A percentile compares a stretch with the other conserved stretches of the same genome.
Evolutionary conservation across 2,113 vertebrate species (phyloP).

Genomic region (Aldabrachelys gigantea): DNA sequence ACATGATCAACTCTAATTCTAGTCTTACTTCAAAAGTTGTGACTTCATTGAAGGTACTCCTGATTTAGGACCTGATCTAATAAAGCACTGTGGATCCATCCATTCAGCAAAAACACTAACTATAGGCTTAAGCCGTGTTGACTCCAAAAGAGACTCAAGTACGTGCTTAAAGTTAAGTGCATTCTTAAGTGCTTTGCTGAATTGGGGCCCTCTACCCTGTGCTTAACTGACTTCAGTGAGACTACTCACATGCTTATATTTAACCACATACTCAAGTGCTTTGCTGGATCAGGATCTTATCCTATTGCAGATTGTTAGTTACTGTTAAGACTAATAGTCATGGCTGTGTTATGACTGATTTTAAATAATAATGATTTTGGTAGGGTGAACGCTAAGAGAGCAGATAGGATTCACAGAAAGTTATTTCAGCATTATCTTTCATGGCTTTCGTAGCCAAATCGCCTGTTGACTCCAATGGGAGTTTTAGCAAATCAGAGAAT

Average conservation of each 20-base stretch:
- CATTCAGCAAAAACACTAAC: not conserved
- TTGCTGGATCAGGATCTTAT: not conserved
- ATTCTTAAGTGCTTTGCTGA: not conserved
- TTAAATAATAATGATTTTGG: not conserved
- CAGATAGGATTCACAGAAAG: not conserved
- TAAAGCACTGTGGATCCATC: not conserved
- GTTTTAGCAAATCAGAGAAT: not conserved
- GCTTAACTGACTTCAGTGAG: not conserved
- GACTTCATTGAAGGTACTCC: not conserved
- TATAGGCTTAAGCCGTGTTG: not conserved
- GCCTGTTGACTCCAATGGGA: not conserved
- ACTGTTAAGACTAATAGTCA: not conserved
- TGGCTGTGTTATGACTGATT: not conserved
- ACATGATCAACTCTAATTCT: not conserved
- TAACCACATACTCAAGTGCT: not conserved
- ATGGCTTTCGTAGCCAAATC: not conserved
- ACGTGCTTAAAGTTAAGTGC: not conserved
- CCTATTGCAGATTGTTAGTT: not conserved
- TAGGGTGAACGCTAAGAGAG: not conserved
- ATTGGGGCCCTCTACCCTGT: not conserved
- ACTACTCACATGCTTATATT: conserved; percentile 12
- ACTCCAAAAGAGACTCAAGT: not conserved
- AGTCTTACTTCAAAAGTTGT: not conserved
- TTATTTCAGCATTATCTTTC: not conserved
- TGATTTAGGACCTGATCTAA: not conserved